These are phyloP conservation scores for Cerceris ruficornis DNA, from an alignment of 2,888 invertebrate species.

Conservation along the genomic window DNA sequence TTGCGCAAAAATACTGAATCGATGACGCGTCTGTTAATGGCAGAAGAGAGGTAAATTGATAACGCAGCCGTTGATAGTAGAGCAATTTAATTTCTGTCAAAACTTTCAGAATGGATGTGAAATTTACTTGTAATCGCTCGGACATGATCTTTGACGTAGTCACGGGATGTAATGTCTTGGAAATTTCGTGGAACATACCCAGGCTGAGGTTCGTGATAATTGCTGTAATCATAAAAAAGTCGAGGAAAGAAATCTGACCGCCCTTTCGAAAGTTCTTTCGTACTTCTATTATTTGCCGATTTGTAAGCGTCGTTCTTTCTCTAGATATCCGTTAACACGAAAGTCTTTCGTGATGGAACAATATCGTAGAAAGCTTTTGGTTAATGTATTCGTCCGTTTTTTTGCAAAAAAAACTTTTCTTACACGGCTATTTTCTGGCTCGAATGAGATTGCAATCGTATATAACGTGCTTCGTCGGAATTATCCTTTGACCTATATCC, in stretches of 20 bases:
- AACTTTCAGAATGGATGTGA: too few species aligned
- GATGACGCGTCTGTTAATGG: too few species aligned
- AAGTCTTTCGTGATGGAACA: slow-evolving; percentile 1
- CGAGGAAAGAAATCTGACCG: not conserved
- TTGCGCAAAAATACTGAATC: too few species aligned
- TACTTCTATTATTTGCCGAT: not conserved
- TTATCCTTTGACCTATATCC: not conserved
- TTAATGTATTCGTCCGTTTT: not conserved
- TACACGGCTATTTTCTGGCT: not conserved
- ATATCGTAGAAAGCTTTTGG: slow-evolving; percentile 1
- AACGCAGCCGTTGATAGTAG: too few species aligned
- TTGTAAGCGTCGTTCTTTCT: not conserved
- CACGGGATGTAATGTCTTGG: not conserved
- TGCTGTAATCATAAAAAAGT: not conserved
- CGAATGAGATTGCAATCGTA: not conserved
- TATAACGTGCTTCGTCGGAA: not conserved
- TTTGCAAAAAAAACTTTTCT: not conserved
- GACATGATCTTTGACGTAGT: not conserved
- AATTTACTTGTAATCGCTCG: too few species aligned
- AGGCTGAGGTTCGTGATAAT: not conserved
- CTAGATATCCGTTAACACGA: not conserved
- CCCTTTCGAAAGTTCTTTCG: not conserved
- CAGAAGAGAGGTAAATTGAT: too few species aligned
- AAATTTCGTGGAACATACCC: not conserved
- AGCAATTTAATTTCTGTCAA: too few species aligned